Percentiles rank a stretch among this genome's conserved stretches.
Evolutionary conservation across 2,888 invertebrate species (phyloP).

Genomic region (Torymus auratus): DNA sequence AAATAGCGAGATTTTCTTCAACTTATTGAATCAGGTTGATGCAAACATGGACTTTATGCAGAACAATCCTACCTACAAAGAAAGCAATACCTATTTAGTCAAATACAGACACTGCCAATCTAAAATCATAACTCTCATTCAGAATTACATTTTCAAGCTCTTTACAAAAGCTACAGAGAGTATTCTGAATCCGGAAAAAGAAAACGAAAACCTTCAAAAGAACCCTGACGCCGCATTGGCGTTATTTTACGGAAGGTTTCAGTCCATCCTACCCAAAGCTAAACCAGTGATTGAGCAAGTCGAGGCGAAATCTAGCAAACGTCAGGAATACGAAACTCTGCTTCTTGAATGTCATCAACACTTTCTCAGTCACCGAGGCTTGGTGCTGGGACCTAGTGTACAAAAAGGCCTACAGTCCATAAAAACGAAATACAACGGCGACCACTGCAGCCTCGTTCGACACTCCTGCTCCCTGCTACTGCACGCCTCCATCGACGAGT

Average conservation of each 20-base stretch:
- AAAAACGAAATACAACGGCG: constrained; percentile 80
- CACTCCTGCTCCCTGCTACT: constrained; percentile 93
- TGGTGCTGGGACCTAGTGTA: constrained; percentile 80
- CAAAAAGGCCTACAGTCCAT: constrained; percentile 72
- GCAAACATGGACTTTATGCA: constrained; percentile 91
- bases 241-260: constrained; percentile 95
- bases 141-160: constrained; percentile 86
- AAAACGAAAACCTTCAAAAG: constrained; percentile 64
- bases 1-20: constrained; percentile 89
- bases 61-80: constrained; percentile 89
- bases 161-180: constrained; percentile 87
- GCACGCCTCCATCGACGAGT: constrained; percentile 96
- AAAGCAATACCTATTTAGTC: constrained; percentile 87
- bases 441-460: constrained; percentile 90
- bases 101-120: constrained; percentile 91
- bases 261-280: constrained; percentile 92
- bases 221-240: constrained; percentile 85
- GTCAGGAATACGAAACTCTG: constrained; percentile 86
- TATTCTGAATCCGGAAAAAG: constrained; percentile 68
- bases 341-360: constrained; percentile 89
- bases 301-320: constrained; percentile 85
- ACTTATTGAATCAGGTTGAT: constrained; percentile 89
- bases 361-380: constrained; percentile 86
- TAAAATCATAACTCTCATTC: constrained; percentile 87
- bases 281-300: constrained; percentile 89